Base-by-base conservation (phyloP, 2,888 invertebrate genomes). In the Cyclophora punctaria region DNA sequence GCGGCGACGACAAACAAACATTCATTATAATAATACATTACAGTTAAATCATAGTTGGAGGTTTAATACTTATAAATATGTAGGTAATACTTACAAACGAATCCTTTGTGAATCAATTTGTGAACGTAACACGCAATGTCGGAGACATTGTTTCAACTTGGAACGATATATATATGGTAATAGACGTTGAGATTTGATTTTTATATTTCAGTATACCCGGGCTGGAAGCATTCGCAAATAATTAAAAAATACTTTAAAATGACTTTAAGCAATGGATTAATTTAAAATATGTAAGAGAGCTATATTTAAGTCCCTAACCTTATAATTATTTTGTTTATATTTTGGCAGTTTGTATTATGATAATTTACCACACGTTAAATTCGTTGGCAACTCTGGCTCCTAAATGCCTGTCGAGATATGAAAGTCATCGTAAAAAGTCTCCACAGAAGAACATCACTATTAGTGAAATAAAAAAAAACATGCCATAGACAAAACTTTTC, bases 11-110 rank as follows among this genome's bases (percentile, higher is more conserved):
- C 37, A 37, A 37, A 42, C 41, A 37, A 44, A 51, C 20, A 20
- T 34, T 46, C 59, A 61, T 50, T 60, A 56, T 60, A 64, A 69
- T 60, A 67, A 73, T 73, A 75, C 68, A 67, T 73, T 76, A 73
- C 67, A 71, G 74, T 77, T 71, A 76, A 71, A 78, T 76, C 75
- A 74, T 74, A 71, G 73, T 71, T 78, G 80, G 80, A 85, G 82
- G 80, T 85, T 33, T 44, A 84, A 86, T 86, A 86, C 86, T 87
- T 86, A 86, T 76, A 60, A 75, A 75, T 82, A 81, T 78, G 80
- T 83, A 87, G 83, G 85, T 86, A 86, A 87, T 86, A 87, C 86
- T 86, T 83, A 85, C 63, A 70, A 64, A 63, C 69, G 68, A 61
- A 63, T 67, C 69, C 66, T 78, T 80, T 82, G 80, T 81, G 80